These are phyloP conservation scores for Hypomesus transpacificus DNA, from an alignment of 2,113 vertebrate genomes.

Conservation along the genomic window DNA sequence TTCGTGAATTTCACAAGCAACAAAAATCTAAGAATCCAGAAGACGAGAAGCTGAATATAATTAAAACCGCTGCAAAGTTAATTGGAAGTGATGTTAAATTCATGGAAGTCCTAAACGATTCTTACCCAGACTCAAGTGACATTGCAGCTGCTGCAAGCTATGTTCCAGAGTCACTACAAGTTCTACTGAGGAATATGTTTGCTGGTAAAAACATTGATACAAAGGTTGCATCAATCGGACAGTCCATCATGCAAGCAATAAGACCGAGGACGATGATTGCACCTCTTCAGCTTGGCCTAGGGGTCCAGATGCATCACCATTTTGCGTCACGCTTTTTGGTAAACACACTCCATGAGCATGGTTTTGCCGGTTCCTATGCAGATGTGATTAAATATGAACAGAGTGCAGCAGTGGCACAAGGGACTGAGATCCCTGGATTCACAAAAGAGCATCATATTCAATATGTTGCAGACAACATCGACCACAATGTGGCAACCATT, in stretches of 20 bases:
- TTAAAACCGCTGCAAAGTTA: conserved; percentile 12
- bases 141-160: conserved; percentile 8
- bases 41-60: conserved; percentile 6
- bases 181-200: conserved; percentile 4
- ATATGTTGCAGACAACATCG: conserved; percentile 12
- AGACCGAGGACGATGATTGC: too few species aligned
- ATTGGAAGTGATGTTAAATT: conserved; percentile 10
- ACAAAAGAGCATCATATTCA: conserved; percentile 9
- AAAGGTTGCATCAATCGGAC: conserved; percentile 17
- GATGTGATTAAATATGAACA: conserved; percentile 10
- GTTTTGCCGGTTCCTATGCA: conserved; percentile 10
- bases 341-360: conserved; percentile 10
- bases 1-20: too few species aligned
- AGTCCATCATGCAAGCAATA: too few species aligned
- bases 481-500: conserved; percentile 9
- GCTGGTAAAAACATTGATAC: conserved; percentile 19
- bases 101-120: conserved; percentile 9
- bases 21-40: not conserved
- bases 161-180: conserved; percentile 16
- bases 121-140: conserved; percentile 4
- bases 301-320: not conserved
- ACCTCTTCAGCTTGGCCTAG: too few species aligned
- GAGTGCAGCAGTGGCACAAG: conserved; percentile 15
- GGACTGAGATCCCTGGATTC: conserved; percentile 12
- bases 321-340: conserved; percentile 5